Base-by-base conservation (phyloP, 2,797 vertebrate genomes). In the Spinus pinus region DNA sequence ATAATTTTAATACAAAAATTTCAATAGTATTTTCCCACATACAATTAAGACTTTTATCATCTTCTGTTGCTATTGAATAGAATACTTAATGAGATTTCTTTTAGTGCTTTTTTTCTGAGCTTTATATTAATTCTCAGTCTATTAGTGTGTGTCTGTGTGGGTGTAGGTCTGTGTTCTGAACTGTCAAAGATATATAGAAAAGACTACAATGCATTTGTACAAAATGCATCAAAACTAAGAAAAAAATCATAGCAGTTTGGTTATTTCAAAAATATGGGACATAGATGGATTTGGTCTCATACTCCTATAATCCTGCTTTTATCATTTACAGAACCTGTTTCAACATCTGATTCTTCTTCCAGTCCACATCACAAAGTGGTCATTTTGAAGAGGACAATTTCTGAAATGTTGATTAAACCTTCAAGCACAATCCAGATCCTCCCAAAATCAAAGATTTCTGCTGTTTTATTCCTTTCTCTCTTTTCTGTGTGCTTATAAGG, bases 1-100 rank as follows among this genome's bases (percentile, higher is more conserved):
- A 71, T 39, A 64, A 86, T 82, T 95, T 77, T 33, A 91, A 46
- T 61, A 56, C 30, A 84, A 67, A 73, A 93, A 77, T 30, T 79
- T 86, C 64, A 90, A 70, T 35, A 66, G 44, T 31, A 53, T 81
- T 94, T 95, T 86, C 61, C 71, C n/a, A 46, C 17, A 30, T 6
- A 74, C 60, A 95, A 56, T 90, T 94, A 93, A 81, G 62, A 88
- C 82, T 81, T 80, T 72, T 90, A 60, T 42, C 37, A 54, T 64
- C 49, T 67, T 81, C 37, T 70, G 33, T 47, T 82, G 74, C 56
- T 77, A 41, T 22, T 67, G 46, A 93, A 90, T 42, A 86, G 64
- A 56, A 51, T 53, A 82, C 74, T 92, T 92, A 10, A 80, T 80
- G 27, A 86, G 56, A 78, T 72, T 81, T 54, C 54, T 86, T 93